These are phyloP conservation scores for Argyresthia albistria DNA, from an alignment of 2,888 invertebrate species.

Conservation along the genomic window DNA sequence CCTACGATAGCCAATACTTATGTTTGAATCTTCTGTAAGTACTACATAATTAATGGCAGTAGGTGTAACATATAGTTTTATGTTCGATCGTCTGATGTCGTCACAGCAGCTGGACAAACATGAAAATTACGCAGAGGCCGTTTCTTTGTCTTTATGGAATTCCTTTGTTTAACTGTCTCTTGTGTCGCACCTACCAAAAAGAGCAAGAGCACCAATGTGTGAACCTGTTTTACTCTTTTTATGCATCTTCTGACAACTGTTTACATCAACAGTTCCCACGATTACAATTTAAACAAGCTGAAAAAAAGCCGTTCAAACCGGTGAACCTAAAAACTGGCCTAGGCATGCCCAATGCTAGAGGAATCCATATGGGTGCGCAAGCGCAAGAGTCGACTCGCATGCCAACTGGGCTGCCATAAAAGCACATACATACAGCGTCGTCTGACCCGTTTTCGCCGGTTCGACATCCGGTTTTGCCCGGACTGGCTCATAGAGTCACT, in stretches of 20 bases:
- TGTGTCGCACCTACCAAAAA: too few species aligned
- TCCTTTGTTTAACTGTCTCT: too few species aligned
- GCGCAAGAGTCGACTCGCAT: not conserved
- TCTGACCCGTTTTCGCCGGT: conserved; percentile 53
- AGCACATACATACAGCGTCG: conserved; percentile 19
- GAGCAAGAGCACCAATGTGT: too few species aligned
- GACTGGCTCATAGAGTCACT: conserved; percentile 29
- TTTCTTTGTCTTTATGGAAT: too few species aligned
- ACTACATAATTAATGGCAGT: not conserved
- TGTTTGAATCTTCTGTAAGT: too few species aligned
- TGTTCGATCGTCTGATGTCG: conserved; percentile 17
- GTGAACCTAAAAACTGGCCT: too few species aligned
- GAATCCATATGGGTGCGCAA: not conserved
- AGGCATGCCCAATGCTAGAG: not conserved
- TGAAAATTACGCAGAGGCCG: conserved; percentile 10
- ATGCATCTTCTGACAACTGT: too few species aligned
- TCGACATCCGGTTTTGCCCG: conserved; percentile 49
- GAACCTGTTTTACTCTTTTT: too few species aligned
- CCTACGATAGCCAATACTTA: too few species aligned
- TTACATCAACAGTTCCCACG: too few species aligned
- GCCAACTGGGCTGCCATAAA: conserved; percentile 20
- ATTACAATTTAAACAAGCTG: too few species aligned
- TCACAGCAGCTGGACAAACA: conserved; percentile 33
- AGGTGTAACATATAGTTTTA: conserved; percentile 2
- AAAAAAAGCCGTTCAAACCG: too few species aligned